These are phyloP conservation scores for Sebastes melanostomus DNA, from an alignment of 2,797 vertebrate species.

Conservation along the genomic window DNA sequence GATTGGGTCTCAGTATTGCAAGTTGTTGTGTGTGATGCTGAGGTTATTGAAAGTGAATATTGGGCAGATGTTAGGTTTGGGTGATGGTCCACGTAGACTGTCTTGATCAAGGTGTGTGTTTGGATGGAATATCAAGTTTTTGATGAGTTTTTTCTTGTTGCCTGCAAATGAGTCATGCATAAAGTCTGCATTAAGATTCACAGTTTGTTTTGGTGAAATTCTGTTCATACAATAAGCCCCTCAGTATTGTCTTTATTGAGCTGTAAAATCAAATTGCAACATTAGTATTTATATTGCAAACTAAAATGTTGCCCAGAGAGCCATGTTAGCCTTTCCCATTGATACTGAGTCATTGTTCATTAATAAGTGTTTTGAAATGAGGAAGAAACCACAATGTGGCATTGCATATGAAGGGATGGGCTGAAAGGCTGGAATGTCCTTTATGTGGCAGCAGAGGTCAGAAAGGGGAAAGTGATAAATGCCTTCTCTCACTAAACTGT, in stretches of 20 bases:
- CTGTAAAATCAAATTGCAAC: neutral
- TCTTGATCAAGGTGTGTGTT: neutral
- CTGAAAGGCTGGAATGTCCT: conserved; percentile 14
- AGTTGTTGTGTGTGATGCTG: neutral
- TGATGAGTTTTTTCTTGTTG: neutral
- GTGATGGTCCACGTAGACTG: neutral
- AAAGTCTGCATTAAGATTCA: neutral
- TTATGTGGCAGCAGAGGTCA: conserved; percentile 30
- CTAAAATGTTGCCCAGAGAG: neutral
- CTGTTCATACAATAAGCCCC: neutral
- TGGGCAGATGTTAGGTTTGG: neutral
- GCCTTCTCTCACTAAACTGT: conserved; percentile 1
- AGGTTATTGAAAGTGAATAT: neutral
- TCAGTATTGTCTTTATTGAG: neutral
- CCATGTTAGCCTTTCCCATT: neutral
- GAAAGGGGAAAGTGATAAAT: conserved; percentile 43
- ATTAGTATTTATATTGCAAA: neutral
- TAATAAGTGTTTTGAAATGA: conserved; percentile 17
- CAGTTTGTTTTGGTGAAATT: conserved; percentile 15
- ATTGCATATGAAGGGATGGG: neutral
- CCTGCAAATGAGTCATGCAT: neutral
- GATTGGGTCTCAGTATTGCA: neutral
- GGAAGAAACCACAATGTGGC: conserved; percentile 2
- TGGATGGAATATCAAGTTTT: neutral
- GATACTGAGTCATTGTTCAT: neutral